phyloP scores from a whole-genome alignment of 2,888 invertebrate genomes.

The Sialis fuliginosa region DNA sequence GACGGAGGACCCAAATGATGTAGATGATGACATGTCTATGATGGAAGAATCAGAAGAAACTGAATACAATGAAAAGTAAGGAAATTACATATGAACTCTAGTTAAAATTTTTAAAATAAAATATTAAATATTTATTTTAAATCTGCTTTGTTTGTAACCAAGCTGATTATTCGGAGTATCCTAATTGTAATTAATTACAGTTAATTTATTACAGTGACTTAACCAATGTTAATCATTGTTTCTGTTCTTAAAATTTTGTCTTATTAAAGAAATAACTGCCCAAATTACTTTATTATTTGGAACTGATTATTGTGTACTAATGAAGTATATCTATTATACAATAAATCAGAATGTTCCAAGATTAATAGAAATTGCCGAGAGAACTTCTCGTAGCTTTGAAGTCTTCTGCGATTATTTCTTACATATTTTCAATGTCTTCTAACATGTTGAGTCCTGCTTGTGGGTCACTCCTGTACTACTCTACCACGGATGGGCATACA shows the following conservation, averaged over 20 bases:
- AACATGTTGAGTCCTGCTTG: no score
- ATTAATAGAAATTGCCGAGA: constrained; percentile 28
- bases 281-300: no score
- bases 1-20: constrained; percentile 10
- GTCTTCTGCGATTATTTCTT: constrained; percentile 32
- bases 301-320: not conserved
- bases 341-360: constrained; percentile 15
- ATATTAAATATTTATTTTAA: no score
- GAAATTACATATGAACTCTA: not conserved
- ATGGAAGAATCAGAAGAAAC: not conserved
- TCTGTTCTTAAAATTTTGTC: no score
- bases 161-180: no score
- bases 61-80: not conserved
- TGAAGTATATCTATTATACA: not conserved
- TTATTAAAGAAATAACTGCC: no score
- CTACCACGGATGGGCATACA: no score
- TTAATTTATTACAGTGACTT: no score
- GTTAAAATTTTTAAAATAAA: not conserved
- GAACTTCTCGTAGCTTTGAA: constrained; percentile 22
- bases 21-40: not conserved
- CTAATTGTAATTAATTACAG: no score
- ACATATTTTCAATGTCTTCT: constrained; percentile 18
- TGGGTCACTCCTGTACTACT: no score
- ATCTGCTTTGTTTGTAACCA: no score
- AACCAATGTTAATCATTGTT: no score